Base-by-base conservation (phyloP, 2,797 vertebrate species). In the Schizothorax lantsangensis region DNA sequence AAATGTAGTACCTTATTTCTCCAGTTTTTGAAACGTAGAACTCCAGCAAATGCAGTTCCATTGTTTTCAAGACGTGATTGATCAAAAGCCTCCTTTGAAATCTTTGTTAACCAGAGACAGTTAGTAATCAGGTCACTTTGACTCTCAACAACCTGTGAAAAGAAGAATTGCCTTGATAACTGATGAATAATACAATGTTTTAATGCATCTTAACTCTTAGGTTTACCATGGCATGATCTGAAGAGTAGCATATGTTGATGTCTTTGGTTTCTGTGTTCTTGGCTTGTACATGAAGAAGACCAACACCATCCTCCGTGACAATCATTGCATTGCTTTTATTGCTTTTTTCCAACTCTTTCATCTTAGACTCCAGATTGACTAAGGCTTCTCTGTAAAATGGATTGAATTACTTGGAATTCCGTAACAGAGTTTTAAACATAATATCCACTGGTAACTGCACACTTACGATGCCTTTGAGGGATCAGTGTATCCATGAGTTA, bases 61-160 rank as follows among this genome's bases (percentile, higher is more conserved):
- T 0, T 54, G 0, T 79, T 45, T 11, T 43, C 0, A 11, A 86
- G 88, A 33, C 38, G 54, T 23, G 33, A 43, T 43, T 36, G 64
- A 3, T 85, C 0, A 11, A 38, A 38, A 4, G 92, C 93, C 40
- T 92, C 89, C n/a, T 38, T 5, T 1, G 91, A 85, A 79, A 93
- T 30, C 0, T 26, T 2, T 23, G 92, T 75, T 3, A 0, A 68
- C 19, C 1, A 47, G 21, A 17, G 5, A 1, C 72, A 33, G 1
- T 0, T 0, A 0, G 0, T 8, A 6, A 0, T 4, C 0, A 0
- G 3, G 9, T 19, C 0, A 0, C 54, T 59, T 59, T n/a, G 21
- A 59, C 0, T 3, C 0, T 69, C 0, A 9, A 68, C 0, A 36
- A 88, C 17, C 90, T 92, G 47, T 69, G 9, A 6, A 77, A 77